Evolutionary conservation across 2,888 invertebrate genomes (phyloP), one percentile per base, ranked within the genome.

Genomic region (Resseliella maxima): DNA sequence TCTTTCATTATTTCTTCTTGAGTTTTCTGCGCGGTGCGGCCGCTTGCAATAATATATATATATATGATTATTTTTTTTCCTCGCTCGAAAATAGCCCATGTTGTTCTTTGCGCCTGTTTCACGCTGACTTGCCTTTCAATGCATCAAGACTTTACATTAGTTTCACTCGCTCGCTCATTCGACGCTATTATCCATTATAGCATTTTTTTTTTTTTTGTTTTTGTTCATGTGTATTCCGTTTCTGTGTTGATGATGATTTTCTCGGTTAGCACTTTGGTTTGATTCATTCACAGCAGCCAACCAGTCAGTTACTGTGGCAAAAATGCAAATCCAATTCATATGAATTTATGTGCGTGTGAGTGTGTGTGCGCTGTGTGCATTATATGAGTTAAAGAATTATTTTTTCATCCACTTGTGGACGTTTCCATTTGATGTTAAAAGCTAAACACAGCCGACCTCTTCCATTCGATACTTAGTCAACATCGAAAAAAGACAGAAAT

Each of bases 381-480:
- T n/a, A n/a, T n/a, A n/a, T n/a, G n/a, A n/a, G n/a, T n/a, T n/a
- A n/a, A n/a, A n/a, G n/a, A n/a, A n/a, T n/a, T 18, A 50, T 50
- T 50, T 41, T 50, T 50, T n/a, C n/a, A n/a, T n/a, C 46, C 46
- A 50, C 46, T 50, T 50, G 46, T 50, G 46, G 46, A 50, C 46
- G 46, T 50, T 50, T 50, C 18, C 46, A 8, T 15, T 50, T 18
- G 46, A 50, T 50, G 46, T 50, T 18, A 18, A n/a, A 41, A 41
- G 41, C 41, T 41, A 41, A 41, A 12, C 41, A 41, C 41, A 41
- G 15, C 46, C 41, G 12, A 41, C 41, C 18, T 2, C 46, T 50
- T 1, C 18, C 27, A n/a, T 50, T 50, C 18, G 8, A 50, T 6
- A 6, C 46, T 50, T 50, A 15, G 12, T 18, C n/a, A n/a, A 59